Conservation (phyloP, 2,797 vertebrate genomes). For the Muscicapa comitata region DNA sequence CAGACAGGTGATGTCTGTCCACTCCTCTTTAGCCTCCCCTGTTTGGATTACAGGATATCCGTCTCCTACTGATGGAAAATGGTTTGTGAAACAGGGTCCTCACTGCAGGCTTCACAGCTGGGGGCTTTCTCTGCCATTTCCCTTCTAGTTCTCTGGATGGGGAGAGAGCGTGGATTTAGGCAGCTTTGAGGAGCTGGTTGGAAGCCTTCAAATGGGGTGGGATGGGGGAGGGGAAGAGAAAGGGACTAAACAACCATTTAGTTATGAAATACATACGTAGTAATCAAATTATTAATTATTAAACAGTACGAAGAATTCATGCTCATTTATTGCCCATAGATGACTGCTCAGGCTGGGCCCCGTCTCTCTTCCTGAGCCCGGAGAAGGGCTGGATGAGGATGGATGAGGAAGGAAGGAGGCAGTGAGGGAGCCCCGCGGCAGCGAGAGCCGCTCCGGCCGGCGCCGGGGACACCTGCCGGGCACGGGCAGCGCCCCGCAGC, state of each 20-base stretch:
- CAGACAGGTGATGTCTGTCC: background rate
- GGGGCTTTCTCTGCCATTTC: background rate
- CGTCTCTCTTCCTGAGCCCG: background rate
- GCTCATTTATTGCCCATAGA: background rate
- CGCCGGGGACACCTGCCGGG: constrained; percentile 49
- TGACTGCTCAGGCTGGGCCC: background rate
- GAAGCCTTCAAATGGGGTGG: background rate
- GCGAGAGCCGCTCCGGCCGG: background rate
- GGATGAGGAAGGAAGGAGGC: background rate
- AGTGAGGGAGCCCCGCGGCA: background rate
- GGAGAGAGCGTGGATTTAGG: background rate
- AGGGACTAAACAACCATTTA: background rate
- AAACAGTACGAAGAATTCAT: background rate
- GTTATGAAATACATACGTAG: background rate
- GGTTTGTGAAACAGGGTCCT: background rate
- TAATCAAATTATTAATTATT: background rate
- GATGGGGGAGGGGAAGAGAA: accelerated
- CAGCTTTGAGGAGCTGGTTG: background rate
- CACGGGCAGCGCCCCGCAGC: background rate
- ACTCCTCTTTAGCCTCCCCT: background rate
- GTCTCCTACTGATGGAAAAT: background rate
- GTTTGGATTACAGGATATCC: background rate
- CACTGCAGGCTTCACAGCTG: background rate
- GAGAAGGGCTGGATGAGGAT: too few relatives aligned
- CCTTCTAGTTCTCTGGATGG: accelerated